Evolutionary conservation across 2,888 invertebrate genomes (phyloP).

Genomic region (Conistra vaccinii): DNA sequence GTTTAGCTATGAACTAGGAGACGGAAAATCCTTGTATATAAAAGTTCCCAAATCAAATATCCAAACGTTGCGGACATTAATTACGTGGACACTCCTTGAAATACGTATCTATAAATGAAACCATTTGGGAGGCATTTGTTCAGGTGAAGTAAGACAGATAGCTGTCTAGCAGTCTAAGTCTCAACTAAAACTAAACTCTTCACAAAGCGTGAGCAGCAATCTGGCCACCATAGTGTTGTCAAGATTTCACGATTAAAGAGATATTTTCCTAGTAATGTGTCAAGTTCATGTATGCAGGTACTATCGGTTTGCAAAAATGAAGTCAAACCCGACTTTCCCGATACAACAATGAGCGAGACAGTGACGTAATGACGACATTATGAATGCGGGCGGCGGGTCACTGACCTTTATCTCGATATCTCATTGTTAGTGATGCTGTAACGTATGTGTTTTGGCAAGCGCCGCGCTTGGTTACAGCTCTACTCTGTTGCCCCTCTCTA

Average conservation of each 20-base stretch:
- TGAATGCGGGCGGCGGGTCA: constrained; percentile 56
- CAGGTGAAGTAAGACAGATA: no score
- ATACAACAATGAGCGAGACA: constrained; percentile 59
- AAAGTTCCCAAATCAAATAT: not conserved
- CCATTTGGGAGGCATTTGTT: not conserved
- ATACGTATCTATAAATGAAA: not conserved
- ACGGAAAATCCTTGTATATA: not conserved
- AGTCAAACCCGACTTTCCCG: constrained; percentile 46
- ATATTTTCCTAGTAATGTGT: not conserved
- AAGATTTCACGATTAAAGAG: not conserved
- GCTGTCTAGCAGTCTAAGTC: not conserved
- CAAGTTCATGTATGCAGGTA: not conserved
- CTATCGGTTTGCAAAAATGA: constrained; percentile 15
- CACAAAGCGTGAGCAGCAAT: not conserved
- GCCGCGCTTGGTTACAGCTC: constrained; percentile 63
- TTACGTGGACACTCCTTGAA: not conserved
- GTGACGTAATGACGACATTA: constrained; percentile 53
- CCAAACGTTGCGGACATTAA: not conserved
- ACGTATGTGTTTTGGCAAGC: constrained; percentile 72
- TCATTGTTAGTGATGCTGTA: constrained; percentile 63
- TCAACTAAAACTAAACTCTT: no score
- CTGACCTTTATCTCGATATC: constrained; percentile 60
- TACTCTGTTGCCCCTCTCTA: constrained; percentile 61
- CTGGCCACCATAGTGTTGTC: not conserved
- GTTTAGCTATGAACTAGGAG: not conserved